These are phyloP conservation scores for Melolontha melolontha DNA, from an alignment of 2,888 invertebrate genomes.

Conservation along the genomic window DNA sequence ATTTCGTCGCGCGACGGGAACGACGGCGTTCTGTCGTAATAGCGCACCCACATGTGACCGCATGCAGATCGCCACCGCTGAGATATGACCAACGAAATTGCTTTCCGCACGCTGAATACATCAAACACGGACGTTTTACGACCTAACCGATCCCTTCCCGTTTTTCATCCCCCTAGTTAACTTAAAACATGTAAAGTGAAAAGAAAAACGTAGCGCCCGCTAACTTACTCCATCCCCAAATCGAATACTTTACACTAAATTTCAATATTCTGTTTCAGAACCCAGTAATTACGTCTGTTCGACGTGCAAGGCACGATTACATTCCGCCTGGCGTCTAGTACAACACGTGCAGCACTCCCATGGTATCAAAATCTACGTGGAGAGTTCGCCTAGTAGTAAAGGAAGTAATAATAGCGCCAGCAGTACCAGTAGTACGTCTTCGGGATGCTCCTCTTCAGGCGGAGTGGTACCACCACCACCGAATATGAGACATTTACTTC, in stretches of 20 bases:
- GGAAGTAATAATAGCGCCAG: slow-evolving; percentile 54
- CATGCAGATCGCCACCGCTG: slow-evolving; percentile 61
- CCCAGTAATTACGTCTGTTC: slow-evolving; percentile 95
- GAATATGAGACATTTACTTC: slow-evolving; percentile 74
- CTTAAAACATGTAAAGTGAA: slow-evolving; percentile 10
- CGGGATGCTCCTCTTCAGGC: slow-evolving; percentile 65
- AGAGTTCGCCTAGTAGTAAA: slow-evolving; percentile 66
- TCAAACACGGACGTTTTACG: slow-evolving; percentile 41
- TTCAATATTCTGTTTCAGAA: slow-evolving; percentile 75
- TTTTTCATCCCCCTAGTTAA: slow-evolving; percentile 32
- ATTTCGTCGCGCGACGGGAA: slow-evolving; percentile 57
- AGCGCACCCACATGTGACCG: slow-evolving; percentile 63
- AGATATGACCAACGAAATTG: slow-evolving; percentile 58
- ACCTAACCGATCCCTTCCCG: slow-evolving; percentile 16
- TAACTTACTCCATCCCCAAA: slow-evolving; percentile 5
- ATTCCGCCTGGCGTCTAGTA: slow-evolving; percentile 94
- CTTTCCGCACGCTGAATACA: slow-evolving; percentile 48
- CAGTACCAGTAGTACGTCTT: slow-evolving; percentile 64
- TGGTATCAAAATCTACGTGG: slow-evolving; percentile 92
- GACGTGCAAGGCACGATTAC: slow-evolving; percentile 91
- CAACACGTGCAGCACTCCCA: slow-evolving; percentile 96
- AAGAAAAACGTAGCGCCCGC: slow-evolving; percentile 4
- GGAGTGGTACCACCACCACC: slow-evolving; percentile 68
- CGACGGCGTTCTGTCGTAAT: slow-evolving; percentile 54
- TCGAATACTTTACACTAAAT: slow-evolving; percentile 32